Percentiles rank a stretch among this genome's conserved stretches.
Evolutionary conservation across 1,140 invertebrate genomes (phyloP).

Genomic region (Pseudomyrmex flavicornis): DNA sequence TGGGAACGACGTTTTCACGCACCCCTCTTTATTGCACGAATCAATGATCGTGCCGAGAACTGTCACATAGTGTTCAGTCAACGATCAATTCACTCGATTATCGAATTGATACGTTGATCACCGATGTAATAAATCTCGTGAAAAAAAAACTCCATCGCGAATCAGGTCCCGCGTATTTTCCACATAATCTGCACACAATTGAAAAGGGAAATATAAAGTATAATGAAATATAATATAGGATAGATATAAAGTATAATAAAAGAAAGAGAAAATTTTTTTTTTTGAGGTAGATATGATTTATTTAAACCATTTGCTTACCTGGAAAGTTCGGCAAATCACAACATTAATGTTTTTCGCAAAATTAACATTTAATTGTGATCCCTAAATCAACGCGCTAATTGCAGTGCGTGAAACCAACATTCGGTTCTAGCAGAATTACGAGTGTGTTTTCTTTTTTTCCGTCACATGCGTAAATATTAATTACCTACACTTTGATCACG

Average conservation of each 20-base stretch:
- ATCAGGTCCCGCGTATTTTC: no score
- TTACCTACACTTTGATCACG: conserved; percentile 9
- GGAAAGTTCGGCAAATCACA: conserved; percentile 45
- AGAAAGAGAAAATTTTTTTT: background rate
- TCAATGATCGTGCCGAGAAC: background rate
- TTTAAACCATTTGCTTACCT: conserved; percentile 53
- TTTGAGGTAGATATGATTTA: conserved; percentile 59
- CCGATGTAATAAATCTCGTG: no score
- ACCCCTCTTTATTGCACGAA: background rate
- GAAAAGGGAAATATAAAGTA: no score
- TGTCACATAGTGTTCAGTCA: background rate
- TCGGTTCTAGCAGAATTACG: conserved; percentile 8
- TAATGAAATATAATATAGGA: no score
- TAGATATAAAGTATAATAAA: background rate
- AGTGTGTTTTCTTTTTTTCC: background rate
- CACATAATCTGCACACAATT: no score
- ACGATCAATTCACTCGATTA: background rate
- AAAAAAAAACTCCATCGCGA: no score
- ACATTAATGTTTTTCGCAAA: conserved; percentile 40
- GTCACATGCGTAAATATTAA: conserved; percentile 31
- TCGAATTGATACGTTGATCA: no score
- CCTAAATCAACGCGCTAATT: conserved; percentile 43
- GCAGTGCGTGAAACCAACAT: conserved; percentile 30
- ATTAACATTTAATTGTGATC: conserved; percentile 35
- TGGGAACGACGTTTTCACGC: background rate